Evolutionary conservation across 2,797 vertebrate genomes (phyloP), one percentile per base, ranked within the genome.

Genomic region (Potorous gilbertii): DNA sequence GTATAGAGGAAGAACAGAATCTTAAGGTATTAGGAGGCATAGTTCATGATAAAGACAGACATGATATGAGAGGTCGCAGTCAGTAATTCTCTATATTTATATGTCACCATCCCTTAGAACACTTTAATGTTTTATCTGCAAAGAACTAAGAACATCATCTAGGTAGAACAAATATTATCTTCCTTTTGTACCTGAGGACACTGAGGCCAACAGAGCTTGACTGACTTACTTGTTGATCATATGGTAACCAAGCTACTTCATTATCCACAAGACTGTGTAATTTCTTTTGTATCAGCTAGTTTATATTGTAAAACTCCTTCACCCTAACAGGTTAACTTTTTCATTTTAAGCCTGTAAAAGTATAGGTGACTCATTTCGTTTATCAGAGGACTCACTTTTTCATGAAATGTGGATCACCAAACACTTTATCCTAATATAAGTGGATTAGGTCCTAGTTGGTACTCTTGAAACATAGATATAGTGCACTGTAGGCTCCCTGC

Each of bases 11-110:
- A 28, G 34, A 59, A 34, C 14, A 90, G n/a, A 94, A 91, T 29
- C 54, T 92, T 93, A 52, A 95, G 29, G n/a, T 95, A 91, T 52
- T 56, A 94, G 54, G 92, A 93, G 93, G 92, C 56, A 31, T 18
- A 95, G 55, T 50, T 50, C 16, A 6, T 52, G 11, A 54, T 59
- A 4, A 34, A 52, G 50, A 27, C 57, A 90, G 50, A 29, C 54
- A 81, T 94, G 9, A 46, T 10, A 56, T 57, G 34, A 24, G 34
- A 90, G 90, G 91, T 91, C 92, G 57, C 56, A 57, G 55, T 55
- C 55, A 55, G 55, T 55, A 93, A 96, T 28, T 54, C 90, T 92
- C 92, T 50, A 90, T 40, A 57, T 56, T 92, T 90, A 91, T 59
- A 91, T 59, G 6, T 81, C 11, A n/a, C 91, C 90, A 24, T 93